Evolutionary conservation across 2,113 vertebrate genomes (phyloP).

Genomic region (Noctilio leporinus): DNA sequence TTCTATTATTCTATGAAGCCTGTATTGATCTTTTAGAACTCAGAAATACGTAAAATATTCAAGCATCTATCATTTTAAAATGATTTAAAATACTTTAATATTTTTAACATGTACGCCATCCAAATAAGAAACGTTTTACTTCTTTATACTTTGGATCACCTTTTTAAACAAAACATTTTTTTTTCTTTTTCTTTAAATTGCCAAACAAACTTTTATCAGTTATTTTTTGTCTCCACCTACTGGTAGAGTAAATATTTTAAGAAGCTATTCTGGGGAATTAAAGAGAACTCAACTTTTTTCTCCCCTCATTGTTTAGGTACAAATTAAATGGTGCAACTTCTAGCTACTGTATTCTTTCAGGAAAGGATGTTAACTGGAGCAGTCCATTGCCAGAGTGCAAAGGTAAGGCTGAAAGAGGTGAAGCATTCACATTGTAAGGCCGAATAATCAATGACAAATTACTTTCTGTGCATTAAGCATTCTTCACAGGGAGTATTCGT

Average conservation of each 20-base stretch:
- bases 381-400: neutral
- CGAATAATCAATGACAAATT: neutral
- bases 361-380: constrained; percentile 18
- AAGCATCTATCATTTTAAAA: neutral
- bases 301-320: constrained; percentile 58
- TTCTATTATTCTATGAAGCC: neutral
- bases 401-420: constrained; percentile 34
- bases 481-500: neutral
- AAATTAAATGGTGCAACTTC: constrained; percentile 43
- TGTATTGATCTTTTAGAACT: neutral
- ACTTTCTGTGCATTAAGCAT: neutral
- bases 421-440: neutral
- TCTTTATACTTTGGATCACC: neutral
- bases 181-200: neutral
- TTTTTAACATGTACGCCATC: neutral
- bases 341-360: neutral
- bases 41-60: neutral
- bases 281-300: neutral
- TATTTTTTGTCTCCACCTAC: neutral
- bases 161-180: neutral
- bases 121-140: neutral
- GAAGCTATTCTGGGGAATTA: neutral
- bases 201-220: neutral
- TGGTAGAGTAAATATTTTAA: neutral
- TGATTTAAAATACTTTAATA: neutral